Evolutionary conservation across 2,888 invertebrate genomes (phyloP), one percentile per base, ranked within the genome.

Genomic region (Eutolmus rufibarbis): DNA sequence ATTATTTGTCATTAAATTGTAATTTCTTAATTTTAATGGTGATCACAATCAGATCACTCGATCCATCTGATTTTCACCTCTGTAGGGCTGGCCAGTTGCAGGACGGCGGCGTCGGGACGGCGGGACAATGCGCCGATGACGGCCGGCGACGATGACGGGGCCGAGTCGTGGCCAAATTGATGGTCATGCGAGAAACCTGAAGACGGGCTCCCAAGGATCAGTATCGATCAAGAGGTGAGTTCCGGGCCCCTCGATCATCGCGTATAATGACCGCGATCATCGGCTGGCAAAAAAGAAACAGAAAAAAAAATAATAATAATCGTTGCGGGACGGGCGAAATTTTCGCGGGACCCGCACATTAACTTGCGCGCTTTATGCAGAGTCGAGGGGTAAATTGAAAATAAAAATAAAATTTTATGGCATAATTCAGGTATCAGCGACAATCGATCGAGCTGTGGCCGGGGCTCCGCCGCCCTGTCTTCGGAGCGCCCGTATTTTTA

Each of bases 321-420:
- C 5, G 23, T 86, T 86, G 51, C 46, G 51, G 51, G 46, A 86
- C 46, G 46, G 86, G 76, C 74, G 86, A 86, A 51, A 76, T 76
- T 66, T 57, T 57, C 23, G 66, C 66, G 84, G 37, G 66, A 28
- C 40, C 66, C 66, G 66, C 19, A 43, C 66, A 66, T 84, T 84
- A 66, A 66, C 23, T 84, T 23, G 8, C 4, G 66, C 84, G 66
- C 66, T 84, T 86, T 86, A 74, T 85, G 40, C 66, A 28, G 23
- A 37, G 43, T 84, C 40, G 43, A 77, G 85, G 86, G 76, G 74
- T 57, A 87, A 87, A 88, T 88, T 88, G 88, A 88, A 88, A 86
- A 88, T 88, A 88, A 88, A 88, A 88, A 88, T 88, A 88, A 86
- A 86, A 82, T 87, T 88, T 88, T 88, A 88, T 87, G 81, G 51